Evolutionary conservation across 1,140 invertebrate genomes (phyloP), one percentile per base, ranked within the genome.

Genomic region (Anagrus nilaparvatae): DNA sequence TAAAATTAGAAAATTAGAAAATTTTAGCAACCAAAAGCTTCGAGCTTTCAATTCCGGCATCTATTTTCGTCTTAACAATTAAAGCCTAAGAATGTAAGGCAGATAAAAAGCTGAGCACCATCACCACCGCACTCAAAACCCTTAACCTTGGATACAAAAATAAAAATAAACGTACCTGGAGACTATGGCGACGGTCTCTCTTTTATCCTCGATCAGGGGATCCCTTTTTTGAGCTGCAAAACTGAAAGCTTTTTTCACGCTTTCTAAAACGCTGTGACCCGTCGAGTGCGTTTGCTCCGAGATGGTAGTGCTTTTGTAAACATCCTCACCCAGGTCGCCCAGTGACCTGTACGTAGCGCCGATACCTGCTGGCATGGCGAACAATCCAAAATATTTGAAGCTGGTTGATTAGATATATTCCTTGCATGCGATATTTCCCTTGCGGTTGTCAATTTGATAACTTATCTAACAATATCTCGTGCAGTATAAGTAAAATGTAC

Each of bases 311-410:
- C 72, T 71, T 55, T 74, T 75, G 68, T 79, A 78, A 38, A 77
- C 73, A 61, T 77, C 72, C 62, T 74, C 73, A 54, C 65, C 64
- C 57, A 70, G 59, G 54, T 71, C 72, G 38, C 70, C 66, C 55
- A 79, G 67, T 49, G 76, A 77, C 55, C 71, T 72, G 67, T 79
- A 79, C 54, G 75, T 76, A 56, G 73, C 69, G 52, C 73, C 72
- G 55, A 72, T 67, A 65, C 73, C 72, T 57, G 70, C 67, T 52
- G 75, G 73, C 74, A 75, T 75, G 54, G 56, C 61, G 58, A 25
- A n/a, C n/a, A n/a, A n/a, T n/a, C n/a, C n/a, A n/a, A n/a, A n/a
- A n/a, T n/a, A n/a, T n/a, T n/a, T n/a, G n/a, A n/a, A n/a, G n/a
- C n/a, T n/a, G 51, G 32, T 33, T 41, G 25, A 32, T 47, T 46